Evolutionary conservation across 2,888 invertebrate genomes (phyloP), one percentile per base, ranked within the genome.

Genomic region (Leucozona laternaria): DNA sequence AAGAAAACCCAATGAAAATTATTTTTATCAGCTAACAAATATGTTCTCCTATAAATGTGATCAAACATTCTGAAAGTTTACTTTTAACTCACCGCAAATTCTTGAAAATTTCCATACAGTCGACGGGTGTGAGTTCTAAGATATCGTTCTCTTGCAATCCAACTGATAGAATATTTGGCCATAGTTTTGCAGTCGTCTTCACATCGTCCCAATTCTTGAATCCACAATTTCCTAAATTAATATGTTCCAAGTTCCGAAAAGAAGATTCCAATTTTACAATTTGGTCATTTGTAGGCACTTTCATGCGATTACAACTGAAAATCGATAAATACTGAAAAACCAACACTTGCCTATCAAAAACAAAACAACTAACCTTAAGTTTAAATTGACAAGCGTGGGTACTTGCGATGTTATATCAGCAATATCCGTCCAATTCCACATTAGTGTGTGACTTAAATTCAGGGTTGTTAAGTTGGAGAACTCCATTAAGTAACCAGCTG

Each of bases 61-160:
- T 5, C 28, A 28, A 28, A 3, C 6, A 28, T 5, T 28, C 6
- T 1, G 31, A 1, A 6, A 31, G 31, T 31, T 31, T 1, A 48
- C 11, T n/a, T n/a, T 53, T 0, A 53, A 53, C 53, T 79, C 88
- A 90, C 90, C 89, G 89, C 71, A 93, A 88, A 82, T 91, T 90
- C 15, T 88, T 90, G 73, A 93, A 93, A 37, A 92, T 90, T 11
- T 90, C 88, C 92, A 86, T 88, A 22, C 92, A 90, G 15, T 92
- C 90, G 0, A 95, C 94, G 17, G 93, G 91, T 1, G 91, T 92
- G 31, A 98, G 93, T 45, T 91, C 93, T 45, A 93, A 93, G 10
- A 98, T 95, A 72, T 94, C 92, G 93, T 98, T 98, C 89, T 95
- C 95, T 7, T 96, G 96, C 15, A 96, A 94, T 53, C 95, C 94